A percentile compares a stretch with the other conserved stretches of the same genome.
phyloP scores from a whole-genome alignment of 2,888 invertebrate genomes.

The Portevinia maculata region DNA sequence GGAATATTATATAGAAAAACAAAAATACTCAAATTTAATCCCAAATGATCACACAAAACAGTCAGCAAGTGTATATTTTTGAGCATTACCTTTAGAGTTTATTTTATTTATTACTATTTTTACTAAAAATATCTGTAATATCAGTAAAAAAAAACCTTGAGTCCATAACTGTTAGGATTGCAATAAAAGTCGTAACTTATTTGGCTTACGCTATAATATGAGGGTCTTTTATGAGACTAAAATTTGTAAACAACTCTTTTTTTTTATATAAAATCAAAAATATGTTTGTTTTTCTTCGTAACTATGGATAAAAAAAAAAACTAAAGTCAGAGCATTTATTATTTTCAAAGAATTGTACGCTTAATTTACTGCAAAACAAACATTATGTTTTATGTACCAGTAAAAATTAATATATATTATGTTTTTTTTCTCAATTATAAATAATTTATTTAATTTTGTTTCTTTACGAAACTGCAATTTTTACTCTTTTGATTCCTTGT shows the following conservation, averaged over 20 bases:
- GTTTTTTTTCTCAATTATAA: conserved; percentile 1
- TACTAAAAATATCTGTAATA: conserved; percentile 42
- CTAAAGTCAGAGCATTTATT: conserved; percentile 33
- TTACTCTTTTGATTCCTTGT: background rate
- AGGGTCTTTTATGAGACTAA: conserved; percentile 11
- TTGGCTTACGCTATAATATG: conserved; percentile 16
- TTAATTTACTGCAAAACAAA: conserved; percentile 42
- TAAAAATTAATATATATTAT: conserved; percentile 23
- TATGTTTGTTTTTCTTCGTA: conserved; percentile 24
- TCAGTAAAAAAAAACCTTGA: conserved; percentile 28
- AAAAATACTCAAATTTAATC: conserved; percentile 48
- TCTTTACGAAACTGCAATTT: conserved; percentile 17
- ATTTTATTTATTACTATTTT: conserved; percentile 57
- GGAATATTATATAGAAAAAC: conserved; percentile 1
- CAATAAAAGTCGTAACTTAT: conserved; percentile 46
- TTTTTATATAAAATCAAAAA: conserved; percentile 7
- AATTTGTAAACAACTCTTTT: conserved; percentile 1
- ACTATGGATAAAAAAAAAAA: background rate
- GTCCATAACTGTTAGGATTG: conserved; percentile 44
- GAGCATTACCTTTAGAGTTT: conserved; percentile 59
- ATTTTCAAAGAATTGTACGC: conserved; percentile 48
- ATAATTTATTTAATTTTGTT: conserved; percentile 31
- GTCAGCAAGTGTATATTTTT: conserved; percentile 67
- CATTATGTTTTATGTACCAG: conserved; percentile 21
- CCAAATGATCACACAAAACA: conserved; percentile 33